phyloP scores from a whole-genome alignment of 2,113 vertebrate genomes.

The Bujurquina vittata region DNA sequence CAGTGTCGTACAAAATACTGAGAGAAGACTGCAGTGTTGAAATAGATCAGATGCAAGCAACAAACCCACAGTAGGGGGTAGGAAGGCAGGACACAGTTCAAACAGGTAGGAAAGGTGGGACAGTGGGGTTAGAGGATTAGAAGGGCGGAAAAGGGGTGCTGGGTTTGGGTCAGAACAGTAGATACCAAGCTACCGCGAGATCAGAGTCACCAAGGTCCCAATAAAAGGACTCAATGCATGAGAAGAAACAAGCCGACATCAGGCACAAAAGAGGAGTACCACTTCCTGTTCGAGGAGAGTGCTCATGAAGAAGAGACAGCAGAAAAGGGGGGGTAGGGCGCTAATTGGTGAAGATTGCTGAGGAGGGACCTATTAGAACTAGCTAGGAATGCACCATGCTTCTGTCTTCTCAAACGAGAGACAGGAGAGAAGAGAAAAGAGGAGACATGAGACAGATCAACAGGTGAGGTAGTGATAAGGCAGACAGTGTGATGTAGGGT shows the following conservation, averaged over 20 bases:
- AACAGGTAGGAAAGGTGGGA: slow-evolving; percentile 64
- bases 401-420: slow-evolving; percentile 71
- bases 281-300: slow-evolving; percentile 72
- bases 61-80: slow-evolving; percentile 77
- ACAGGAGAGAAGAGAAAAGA: slow-evolving; percentile 56
- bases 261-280: slow-evolving; percentile 60
- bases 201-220: slow-evolving; percentile 59
- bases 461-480: slow-evolving; percentile 43
- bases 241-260: slow-evolving; percentile 74
- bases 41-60: slow-evolving; percentile 82
- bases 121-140: not conserved
- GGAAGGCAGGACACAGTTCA: slow-evolving; percentile 68
- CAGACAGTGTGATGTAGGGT: slow-evolving; percentile 60
- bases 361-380: slow-evolving; percentile 67
- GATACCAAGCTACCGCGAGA: slow-evolving; percentile 60
- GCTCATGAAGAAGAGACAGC: slow-evolving; percentile 59
- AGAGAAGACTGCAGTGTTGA: slow-evolving; percentile 70
- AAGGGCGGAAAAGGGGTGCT: not conserved
- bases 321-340: slow-evolving; percentile 33
- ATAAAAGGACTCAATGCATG: slow-evolving; percentile 70
- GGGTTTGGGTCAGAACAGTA: slow-evolving; percentile 38
- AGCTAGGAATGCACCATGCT: slow-evolving; percentile 86
- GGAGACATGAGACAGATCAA: slow-evolving; percentile 50
- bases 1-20: slow-evolving; percentile 62
- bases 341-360: slow-evolving; percentile 56